phyloP scores from a whole-genome alignment of 64 coral and sea anemone genomes.

The Actinia tenebrosa region DNA sequence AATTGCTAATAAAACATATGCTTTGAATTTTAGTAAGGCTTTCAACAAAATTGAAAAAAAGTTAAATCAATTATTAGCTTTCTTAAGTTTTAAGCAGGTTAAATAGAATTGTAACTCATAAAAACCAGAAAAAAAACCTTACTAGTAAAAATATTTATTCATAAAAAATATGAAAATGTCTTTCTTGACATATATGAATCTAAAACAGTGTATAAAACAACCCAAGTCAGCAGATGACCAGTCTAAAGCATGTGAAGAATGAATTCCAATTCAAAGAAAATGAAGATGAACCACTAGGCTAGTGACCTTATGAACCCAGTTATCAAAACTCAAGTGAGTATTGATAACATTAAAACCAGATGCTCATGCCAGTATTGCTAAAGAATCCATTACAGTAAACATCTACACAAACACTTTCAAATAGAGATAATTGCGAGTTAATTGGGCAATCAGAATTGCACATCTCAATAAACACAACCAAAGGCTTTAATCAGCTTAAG shows the following conservation, averaged over 20 bases:
- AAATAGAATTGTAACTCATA: background rate
- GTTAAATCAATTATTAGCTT: background rate
- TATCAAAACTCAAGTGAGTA: background rate
- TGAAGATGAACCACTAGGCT: background rate
- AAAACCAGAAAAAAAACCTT: background rate
- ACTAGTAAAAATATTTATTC: background rate
- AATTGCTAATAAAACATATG: background rate
- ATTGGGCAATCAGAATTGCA: too few species aligned
- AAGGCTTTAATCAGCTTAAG: too few species aligned
- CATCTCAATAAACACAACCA: too few species aligned
- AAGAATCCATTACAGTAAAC: too few species aligned
- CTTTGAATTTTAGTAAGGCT: background rate
- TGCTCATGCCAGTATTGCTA: background rate
- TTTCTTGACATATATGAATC: background rate
- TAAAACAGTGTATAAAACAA: background rate
- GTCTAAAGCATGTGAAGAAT: background rate
- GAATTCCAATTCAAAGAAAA: background rate
- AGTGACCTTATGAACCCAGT: conserved; percentile 2
- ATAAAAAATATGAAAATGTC: background rate
- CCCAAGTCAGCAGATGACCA: background rate
- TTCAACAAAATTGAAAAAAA: background rate
- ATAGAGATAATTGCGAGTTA: too few species aligned
- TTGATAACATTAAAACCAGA: background rate
- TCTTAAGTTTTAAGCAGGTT: background rate
- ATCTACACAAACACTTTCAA: too few species aligned